Evolutionary conservation across 2,888 invertebrate genomes (phyloP), one percentile per base, ranked within the genome.

Genomic region (Pollenia amentaria): DNA sequence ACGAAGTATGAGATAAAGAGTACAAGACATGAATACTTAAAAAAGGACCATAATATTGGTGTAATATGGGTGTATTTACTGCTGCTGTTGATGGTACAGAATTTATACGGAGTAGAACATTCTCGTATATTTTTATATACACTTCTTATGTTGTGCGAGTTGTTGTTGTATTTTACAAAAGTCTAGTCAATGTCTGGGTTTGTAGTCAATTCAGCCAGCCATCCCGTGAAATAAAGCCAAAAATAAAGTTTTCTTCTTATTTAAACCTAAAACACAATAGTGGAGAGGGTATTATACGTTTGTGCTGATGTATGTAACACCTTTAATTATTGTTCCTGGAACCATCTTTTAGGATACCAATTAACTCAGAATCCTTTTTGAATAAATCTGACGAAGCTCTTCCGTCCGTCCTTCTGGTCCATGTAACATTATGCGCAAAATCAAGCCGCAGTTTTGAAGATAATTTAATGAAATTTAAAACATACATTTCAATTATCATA

Each of bases 161-260:
- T 42, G 11, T 21, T 48, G 48, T 42, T 65, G 29, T 48, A 46
- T 69, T 82, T 69, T 70, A 53, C 44, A 53, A 76, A 44, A 40
- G 82, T 82, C 82, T 82, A 76, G 82, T 82, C 82, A 69, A 69
- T 82, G 82, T 82, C 82, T 82, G 76, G 46, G 60, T 16, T 44
- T 70, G 44, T 76, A 70, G 60, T 65, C 46, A 21, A 44, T 29
- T 29, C 29, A 3, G 29, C 6, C 29, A 60, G 14, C 44, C 10
- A 57, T 78, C 53, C 65, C 29, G 29, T 3, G 16, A n/a, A 21
- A 29, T 12, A 42, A 76, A 48, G 42, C 40, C 3, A 62, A 14
- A 48, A 60, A 38, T 46, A 69, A 79, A 53, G 53, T 62, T 70
- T 44, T 2, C 38, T 29, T 6, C 29, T 29, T 29, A 29, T 29